phyloP scores from a whole-genome alignment of 1,140 invertebrate genomes.

The Drosophila setifemur region DNA sequence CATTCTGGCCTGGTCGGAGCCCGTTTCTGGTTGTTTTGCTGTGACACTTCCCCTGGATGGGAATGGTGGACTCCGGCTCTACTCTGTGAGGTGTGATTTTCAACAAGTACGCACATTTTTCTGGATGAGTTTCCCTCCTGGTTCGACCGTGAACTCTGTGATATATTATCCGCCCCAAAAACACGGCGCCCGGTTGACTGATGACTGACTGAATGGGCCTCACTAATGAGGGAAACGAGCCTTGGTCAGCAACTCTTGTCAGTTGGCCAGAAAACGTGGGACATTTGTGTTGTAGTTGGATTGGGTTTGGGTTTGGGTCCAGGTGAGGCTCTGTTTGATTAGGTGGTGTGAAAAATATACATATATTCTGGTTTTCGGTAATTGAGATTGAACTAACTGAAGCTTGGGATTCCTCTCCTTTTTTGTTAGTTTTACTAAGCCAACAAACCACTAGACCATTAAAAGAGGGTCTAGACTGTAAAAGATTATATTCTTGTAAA shows the following conservation, averaged over 20 bases:
- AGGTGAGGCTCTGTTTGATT: conserved; percentile 18
- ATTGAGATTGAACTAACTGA: too few relatives aligned
- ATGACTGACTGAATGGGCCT: conserved; percentile 57
- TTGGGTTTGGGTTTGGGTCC: not conserved
- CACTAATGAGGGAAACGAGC: conserved; percentile 45
- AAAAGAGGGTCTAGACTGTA: too few relatives aligned
- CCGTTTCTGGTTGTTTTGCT: conserved; percentile 26
- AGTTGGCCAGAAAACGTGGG: conserved; percentile 8
- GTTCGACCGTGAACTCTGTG: conserved; percentile 31
- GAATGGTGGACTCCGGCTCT: not conserved
- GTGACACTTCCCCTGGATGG: conserved; percentile 41
- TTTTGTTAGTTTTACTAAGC: too few relatives aligned
- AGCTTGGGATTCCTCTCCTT: too few relatives aligned
- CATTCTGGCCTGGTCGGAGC: conserved; percentile 32
- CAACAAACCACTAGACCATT: too few relatives aligned
- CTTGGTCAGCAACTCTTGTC: conserved; percentile 48
- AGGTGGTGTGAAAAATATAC: not conserved
- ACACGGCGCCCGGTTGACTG: conserved; percentile 45
- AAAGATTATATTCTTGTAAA: too few relatives aligned
- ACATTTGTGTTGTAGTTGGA: not conserved
- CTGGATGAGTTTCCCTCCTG: conserved; percentile 42
- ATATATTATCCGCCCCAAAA: conserved; percentile 56
- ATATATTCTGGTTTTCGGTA: too few relatives aligned
- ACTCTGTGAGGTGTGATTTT: conserved; percentile 64
- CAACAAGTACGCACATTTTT: conserved; percentile 63